Evolutionary conservation across 2,888 invertebrate genomes (phyloP).

Genomic region (Linnaemya tessellans): DNA sequence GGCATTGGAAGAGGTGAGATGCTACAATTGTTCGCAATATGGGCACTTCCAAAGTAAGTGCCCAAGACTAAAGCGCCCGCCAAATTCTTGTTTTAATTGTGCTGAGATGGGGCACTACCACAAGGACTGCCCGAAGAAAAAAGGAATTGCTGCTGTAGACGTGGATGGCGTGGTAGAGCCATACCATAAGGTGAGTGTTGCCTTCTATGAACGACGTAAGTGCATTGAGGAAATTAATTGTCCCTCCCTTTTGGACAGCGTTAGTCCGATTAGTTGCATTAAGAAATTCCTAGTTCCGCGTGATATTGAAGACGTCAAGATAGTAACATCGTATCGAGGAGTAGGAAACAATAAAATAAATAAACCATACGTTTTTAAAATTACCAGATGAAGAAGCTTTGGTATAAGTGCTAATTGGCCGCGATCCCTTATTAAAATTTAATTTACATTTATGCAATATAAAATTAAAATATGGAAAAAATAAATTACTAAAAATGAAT

Average conservation of each 20-base stretch:
- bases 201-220: conserved; percentile 43
- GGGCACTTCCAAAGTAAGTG: conserved; percentile 51
- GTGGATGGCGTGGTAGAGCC: neutral
- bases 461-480: neutral
- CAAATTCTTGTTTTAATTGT: conserved; percentile 47
- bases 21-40: conserved; percentile 47
- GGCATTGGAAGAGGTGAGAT: conserved; percentile 8
- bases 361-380: conserved; percentile 31
- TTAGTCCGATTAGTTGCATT: conserved; percentile 34
- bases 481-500: neutral
- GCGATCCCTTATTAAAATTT: neutral
- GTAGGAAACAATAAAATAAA: conserved; percentile 31
- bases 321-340: conserved; percentile 13
- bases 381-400: conserved; percentile 20
- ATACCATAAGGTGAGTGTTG: conserved; percentile 42
- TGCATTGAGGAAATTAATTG: conserved; percentile 14
- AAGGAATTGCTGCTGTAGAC: neutral
- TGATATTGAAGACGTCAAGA: conserved; percentile 16
- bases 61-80: conserved; percentile 47
- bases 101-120: conserved; percentile 42
- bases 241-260: conserved; percentile 45
- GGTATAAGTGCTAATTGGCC: neutral
- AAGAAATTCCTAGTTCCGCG: conserved; percentile 52
- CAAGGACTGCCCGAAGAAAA: no score
- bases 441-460: neutral